Evolutionary conservation across 1,140 invertebrate genomes (phyloP).

Genomic region (Scaptomyza hsui): DNA sequence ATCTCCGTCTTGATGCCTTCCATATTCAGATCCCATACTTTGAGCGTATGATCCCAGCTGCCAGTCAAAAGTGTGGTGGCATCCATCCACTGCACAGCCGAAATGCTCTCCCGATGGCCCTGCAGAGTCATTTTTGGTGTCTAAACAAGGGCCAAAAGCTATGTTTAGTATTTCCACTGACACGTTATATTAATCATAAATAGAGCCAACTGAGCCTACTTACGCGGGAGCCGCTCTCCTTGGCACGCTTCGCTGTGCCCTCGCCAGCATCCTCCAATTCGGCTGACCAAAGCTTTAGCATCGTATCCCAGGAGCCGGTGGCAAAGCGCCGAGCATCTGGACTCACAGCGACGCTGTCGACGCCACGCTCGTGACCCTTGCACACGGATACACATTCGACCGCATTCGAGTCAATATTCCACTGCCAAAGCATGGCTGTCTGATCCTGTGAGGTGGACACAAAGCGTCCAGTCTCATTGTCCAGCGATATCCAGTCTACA

Average conservation of each 20-base stretch:
- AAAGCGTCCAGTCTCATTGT: slow-evolving; percentile 88
- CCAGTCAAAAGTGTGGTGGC: slow-evolving; percentile 90
- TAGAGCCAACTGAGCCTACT: slow-evolving; percentile 25
- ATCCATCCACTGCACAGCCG: slow-evolving; percentile 92
- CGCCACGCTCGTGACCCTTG: slow-evolving; percentile 93
- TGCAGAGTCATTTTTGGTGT: slow-evolving; percentile 94
- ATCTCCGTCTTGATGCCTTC: slow-evolving; percentile 92
- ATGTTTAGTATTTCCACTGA: too few species aligned
- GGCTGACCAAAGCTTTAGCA: slow-evolving; percentile 91
- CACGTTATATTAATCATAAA: too few species aligned
- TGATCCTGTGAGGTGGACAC: slow-evolving; percentile 97
- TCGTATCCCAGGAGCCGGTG: slow-evolving; percentile 96
- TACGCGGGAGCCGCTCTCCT: slow-evolving; percentile 85
- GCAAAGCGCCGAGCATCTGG: slow-evolving; percentile 88
- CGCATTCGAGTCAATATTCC: slow-evolving; percentile 90
- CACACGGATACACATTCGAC: slow-evolving; percentile 92
- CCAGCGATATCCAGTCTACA: slow-evolving; percentile 92
- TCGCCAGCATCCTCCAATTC: slow-evolving; percentile 84
- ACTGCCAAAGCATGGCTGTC: slow-evolving; percentile 95
- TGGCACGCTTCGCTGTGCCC: slow-evolving; percentile 69
- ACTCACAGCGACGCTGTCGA: slow-evolving; percentile 93
- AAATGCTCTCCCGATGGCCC: slow-evolving; percentile 96
- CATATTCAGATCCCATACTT: slow-evolving; percentile 96
- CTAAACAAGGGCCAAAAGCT: slow-evolving; percentile 84
- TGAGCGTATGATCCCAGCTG: slow-evolving; percentile 98